Percentiles rank a stretch among this genome's conserved stretches.
These are phyloP conservation scores for Lacerta bilineata DNA, from an alignment of 2,797 vertebrate species.

Conservation along the genomic window DNA sequence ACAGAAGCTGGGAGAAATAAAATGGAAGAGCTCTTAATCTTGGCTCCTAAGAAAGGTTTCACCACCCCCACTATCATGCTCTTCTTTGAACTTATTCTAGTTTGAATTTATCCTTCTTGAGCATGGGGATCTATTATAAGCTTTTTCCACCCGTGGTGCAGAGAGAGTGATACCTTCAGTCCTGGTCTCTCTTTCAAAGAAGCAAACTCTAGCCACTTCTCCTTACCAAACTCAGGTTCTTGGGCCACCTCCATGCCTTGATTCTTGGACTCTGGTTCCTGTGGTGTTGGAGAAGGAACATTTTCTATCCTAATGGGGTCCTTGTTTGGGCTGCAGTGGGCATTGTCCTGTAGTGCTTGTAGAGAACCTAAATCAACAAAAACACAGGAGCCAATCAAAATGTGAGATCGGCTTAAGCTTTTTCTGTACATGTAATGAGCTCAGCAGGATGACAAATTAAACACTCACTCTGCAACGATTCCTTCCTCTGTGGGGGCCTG, in stretches of 20 bases:
- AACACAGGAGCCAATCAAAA: neutral
- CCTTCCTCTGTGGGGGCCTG: slow-evolving; percentile 83
- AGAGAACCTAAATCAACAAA: slow-evolving; percentile 50
- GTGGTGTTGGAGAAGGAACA: slow-evolving; percentile 23
- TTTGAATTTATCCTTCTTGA: neutral
- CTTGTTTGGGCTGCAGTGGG: slow-evolving; percentile 48
- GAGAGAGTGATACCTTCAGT: neutral
- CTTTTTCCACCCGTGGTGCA: neutral
- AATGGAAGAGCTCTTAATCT: neutral
- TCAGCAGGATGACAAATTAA: neutral
- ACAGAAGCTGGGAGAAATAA: neutral
- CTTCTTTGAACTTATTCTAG: neutral
- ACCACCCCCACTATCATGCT: too few species aligned
- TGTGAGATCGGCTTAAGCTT: too few species aligned
- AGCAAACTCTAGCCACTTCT: neutral
- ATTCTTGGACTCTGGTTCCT: slow-evolving; percentile 40
- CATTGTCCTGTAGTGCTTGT: slow-evolving; percentile 42
- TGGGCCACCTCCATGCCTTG: slow-evolving; percentile 20
- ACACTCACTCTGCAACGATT: slow-evolving; percentile 81
- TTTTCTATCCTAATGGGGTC: slow-evolving; percentile 26
- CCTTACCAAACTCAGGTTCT: slow-evolving; percentile 57
- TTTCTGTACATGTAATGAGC: neutral
- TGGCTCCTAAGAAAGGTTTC: neutral
- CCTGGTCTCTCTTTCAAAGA: neutral
- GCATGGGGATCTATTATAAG: neutral